These are phyloP conservation scores for Zosterops pallidus DNA, from an alignment of 2,113 vertebrate species.

Conservation along the genomic window DNA sequence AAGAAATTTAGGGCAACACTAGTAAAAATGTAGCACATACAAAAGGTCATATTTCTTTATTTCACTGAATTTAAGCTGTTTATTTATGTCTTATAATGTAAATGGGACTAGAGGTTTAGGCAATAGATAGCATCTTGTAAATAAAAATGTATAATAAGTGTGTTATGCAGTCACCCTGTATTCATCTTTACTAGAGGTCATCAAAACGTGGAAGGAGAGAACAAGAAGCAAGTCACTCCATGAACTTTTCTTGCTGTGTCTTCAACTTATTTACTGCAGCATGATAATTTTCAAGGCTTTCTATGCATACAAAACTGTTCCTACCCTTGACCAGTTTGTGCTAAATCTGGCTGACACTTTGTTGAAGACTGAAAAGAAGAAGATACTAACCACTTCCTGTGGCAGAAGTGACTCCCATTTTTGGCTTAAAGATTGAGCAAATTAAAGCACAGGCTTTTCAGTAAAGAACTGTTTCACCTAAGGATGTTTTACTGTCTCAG, in stretches of 20 bases:
- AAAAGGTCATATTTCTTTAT: background rate
- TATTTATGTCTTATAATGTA: background rate
- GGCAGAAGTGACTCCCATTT: background rate
- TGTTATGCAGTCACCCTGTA: background rate
- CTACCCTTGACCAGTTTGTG: background rate
- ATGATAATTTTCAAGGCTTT: background rate
- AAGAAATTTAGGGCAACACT: background rate
- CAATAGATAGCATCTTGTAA: background rate
- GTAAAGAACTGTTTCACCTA: background rate
- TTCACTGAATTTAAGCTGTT: background rate
- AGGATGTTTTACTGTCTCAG: background rate
- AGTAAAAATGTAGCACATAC: background rate
- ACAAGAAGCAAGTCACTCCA: background rate
- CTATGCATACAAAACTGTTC: background rate
- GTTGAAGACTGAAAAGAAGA: constrained; percentile 6
- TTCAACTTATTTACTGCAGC: background rate
- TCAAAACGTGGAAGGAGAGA: background rate
- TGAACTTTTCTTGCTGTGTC: background rate
- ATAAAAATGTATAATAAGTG: background rate
- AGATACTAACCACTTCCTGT: background rate
- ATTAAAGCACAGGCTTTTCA: background rate
- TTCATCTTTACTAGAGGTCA: background rate
- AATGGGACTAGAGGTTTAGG: background rate
- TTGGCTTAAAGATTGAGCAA: background rate
- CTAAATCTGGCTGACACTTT: background rate